Evolutionary conservation across 2,888 invertebrate genomes (phyloP).

Genomic region (Lochmaea crataegi): DNA sequence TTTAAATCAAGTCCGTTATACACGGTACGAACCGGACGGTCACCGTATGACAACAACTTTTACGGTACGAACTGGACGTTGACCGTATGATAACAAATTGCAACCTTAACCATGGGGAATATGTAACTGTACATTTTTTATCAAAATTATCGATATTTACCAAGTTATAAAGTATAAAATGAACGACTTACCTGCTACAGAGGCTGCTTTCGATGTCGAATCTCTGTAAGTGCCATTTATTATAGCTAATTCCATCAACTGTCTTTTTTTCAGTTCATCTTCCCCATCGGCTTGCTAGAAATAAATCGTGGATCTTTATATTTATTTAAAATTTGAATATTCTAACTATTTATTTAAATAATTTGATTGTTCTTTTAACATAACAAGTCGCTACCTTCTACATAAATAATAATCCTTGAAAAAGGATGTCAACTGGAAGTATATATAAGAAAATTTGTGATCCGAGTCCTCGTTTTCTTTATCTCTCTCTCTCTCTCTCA

Average conservation of each 20-base stretch:
- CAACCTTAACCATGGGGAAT: too few species aligned
- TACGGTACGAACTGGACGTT: too few species aligned
- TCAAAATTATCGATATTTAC: too few species aligned
- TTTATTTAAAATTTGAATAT: not conserved
- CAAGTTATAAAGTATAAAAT: too few species aligned
- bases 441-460: not conserved
- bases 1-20: too few species aligned
- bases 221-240: constrained; percentile 99
- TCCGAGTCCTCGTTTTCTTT: constrained; percentile 18
- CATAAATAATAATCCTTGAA: not conserved
- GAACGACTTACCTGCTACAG: constrained; percentile 77
- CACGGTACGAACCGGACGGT: too few species aligned
- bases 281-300: constrained; percentile 97
- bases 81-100: too few species aligned
- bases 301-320: constrained; percentile 17
- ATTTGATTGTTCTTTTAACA: not conserved
- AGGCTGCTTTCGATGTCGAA: constrained; percentile 88
- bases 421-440: not conserved
- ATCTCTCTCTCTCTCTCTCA: constrained; percentile 6
- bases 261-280: constrained; percentile 99
- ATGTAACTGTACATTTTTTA: too few species aligned
- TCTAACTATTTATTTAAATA: not conserved
- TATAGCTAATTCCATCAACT: constrained; percentile 99
- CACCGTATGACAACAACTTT: too few species aligned
- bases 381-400: not conserved